Conservation (phyloP, 2,113 vertebrate genomes). For the Pedionomus torquatus region DNA sequence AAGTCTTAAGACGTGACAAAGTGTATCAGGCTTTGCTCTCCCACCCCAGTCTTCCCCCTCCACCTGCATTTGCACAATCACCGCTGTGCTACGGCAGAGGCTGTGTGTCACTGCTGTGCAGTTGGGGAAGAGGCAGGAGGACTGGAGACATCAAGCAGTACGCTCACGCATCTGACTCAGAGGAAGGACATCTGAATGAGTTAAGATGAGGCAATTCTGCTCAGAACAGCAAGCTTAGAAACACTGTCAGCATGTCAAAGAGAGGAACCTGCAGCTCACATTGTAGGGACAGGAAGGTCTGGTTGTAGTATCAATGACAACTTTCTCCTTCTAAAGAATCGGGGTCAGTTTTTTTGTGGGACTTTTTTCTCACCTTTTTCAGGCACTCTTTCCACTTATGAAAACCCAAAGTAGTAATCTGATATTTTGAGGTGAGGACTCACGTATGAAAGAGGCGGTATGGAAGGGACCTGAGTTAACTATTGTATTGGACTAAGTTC, state of each 20-base stretch:
- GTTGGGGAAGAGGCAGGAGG: neutral
- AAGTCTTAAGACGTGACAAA: neutral
- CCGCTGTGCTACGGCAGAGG: neutral
- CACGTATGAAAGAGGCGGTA: neutral
- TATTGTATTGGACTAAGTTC: neutral
- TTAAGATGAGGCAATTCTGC: slow-evolving; percentile 14
- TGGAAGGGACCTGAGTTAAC: neutral
- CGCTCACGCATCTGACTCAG: neutral
- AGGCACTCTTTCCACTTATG: fast-evolving
- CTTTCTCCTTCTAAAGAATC: neutral
- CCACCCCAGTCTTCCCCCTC: neutral
- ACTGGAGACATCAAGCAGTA: neutral
- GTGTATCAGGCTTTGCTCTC: neutral
- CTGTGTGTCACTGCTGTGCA: neutral
- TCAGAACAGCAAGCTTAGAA: neutral
- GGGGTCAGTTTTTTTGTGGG: neutral
- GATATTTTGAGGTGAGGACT: neutral
- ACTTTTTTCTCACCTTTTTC: neutral
- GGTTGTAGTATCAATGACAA: neutral
- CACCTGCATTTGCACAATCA: fast-evolving
- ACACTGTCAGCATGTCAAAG: neutral
- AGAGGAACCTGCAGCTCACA: neutral
- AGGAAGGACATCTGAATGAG: neutral
- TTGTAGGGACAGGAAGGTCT: neutral
- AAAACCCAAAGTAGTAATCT: neutral